Base-by-base conservation (phyloP, 2,113 vertebrate genomes). In the Rousettus leschenaultii region DNA sequence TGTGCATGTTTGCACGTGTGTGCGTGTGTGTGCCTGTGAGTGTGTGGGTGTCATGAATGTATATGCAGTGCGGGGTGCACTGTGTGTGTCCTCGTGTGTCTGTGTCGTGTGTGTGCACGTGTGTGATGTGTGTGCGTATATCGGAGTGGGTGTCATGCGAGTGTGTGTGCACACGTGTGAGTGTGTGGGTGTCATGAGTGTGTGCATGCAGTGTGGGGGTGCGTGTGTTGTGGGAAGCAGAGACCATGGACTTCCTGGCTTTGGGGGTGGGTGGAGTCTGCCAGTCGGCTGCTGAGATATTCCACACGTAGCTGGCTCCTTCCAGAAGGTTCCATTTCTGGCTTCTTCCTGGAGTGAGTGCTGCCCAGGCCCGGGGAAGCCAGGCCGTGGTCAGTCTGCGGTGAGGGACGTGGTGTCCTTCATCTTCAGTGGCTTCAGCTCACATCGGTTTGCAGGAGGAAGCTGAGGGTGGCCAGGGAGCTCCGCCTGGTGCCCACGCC, bases 281-380 rank as follows among this genome's bases (percentile, higher is more conserved):
- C 92, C 97, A 97, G 94, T 97, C 94, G 96, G 97, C 98, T 98
- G 98, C 98, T 98, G 97, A 98, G 98, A 96, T 95, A 96, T 97
- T 98, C 97, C 98, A 97, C 95, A 94, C 55, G 21, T 61, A 33
- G 0, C 24, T 0, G 35, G 22, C 45, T 82, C 78, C 15, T 59
- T 71, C 66, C 51, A 28, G 87, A 93, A 86, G 30, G 30, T 63
- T 91, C 84, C 51, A 4, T 55, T 6, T 15, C 1, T 30, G 28
- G 6, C 38, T 79, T 53, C n/a, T 51, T 71, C 66, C 22, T 38
- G 6, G 22, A 77, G 14, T 6, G 18, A 48, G 33, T 0, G 5
- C 28, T 38, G 12, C 63, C 55, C 7, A 30, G 38, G 43, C 33
- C 12, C 1, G 26, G 2, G 12, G 33, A 19, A 8, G 28, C 4